Evolutionary conservation across 2,113 vertebrate species (phyloP).

Genomic region (Toxotes jaculatrix): DNA sequence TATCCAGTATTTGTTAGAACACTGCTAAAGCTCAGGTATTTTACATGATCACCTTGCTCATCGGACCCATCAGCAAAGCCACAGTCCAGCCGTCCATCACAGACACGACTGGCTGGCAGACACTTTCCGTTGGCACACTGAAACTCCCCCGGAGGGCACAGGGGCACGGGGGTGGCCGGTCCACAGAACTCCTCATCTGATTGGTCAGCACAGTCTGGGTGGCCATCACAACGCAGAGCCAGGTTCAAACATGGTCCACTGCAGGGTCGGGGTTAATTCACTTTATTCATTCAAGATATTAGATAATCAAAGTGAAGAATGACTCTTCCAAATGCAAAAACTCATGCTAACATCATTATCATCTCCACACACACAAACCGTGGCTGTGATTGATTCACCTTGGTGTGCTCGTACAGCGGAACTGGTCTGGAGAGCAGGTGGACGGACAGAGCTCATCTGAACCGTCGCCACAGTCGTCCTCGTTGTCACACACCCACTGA

Average conservation of each 20-base stretch:
- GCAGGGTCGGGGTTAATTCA: constrained; percentile 40
- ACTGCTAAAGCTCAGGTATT: not conserved
- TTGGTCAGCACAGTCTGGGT: constrained; percentile 87
- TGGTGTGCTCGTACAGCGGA: constrained; percentile 77
- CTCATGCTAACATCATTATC: too few relatives aligned
- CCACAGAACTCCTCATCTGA: constrained; percentile 86
- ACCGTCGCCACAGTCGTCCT: constrained; percentile 92
- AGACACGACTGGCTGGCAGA: constrained; percentile 75
- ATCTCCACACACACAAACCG: too few relatives aligned
- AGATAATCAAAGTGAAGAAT: not conserved
- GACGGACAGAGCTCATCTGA: constrained; percentile 89
- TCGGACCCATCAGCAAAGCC: constrained; percentile 87
- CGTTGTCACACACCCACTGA: constrained; percentile 91
- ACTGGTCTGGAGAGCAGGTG: constrained; percentile 81
- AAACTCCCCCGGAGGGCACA: constrained; percentile 82
- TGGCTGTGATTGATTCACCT: constrained; percentile 35
- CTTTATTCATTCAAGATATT: constrained; percentile 20
- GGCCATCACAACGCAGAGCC: constrained; percentile 86
- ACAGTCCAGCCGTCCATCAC: constrained; percentile 86
- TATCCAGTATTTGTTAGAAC: not conserved
- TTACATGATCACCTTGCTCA: constrained; percentile 78
- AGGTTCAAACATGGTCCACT: constrained; percentile 87
- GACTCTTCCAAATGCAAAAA: not conserved
- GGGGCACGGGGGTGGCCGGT: constrained; percentile 60
- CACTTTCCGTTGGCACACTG: constrained; percentile 86